Evolutionary conservation across 2,113 vertebrate genomes (phyloP).

Genomic region (Salvelinus sp.): DNA sequence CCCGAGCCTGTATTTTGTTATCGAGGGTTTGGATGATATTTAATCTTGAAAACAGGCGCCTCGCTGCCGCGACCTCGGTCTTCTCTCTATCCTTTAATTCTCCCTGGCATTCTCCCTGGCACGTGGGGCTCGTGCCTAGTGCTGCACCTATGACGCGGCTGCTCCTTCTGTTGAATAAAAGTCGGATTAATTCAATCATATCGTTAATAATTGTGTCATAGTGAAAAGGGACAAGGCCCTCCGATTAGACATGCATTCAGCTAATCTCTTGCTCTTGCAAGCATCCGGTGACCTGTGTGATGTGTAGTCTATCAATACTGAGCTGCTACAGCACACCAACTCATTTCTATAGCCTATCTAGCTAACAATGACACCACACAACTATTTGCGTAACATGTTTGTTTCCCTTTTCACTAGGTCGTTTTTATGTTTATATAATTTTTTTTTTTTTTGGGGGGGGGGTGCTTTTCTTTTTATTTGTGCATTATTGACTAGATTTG

Average conservation of each 20-base stretch:
- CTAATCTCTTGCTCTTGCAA: conserved; percentile 74
- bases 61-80: conserved; percentile 3
- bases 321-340: conserved; percentile 43
- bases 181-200: conserved; percentile 87
- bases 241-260: conserved; percentile 79
- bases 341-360: not conserved
- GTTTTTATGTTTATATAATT: not conserved
- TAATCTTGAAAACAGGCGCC: conserved; percentile 19
- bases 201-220: conserved; percentile 84
- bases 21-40: conserved; percentile 2
- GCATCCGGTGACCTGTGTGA: conserved; percentile 77
- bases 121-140: conserved; percentile 21
- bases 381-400: not conserved
- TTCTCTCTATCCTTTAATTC: conserved; percentile 34
- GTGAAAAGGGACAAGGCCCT: conserved; percentile 79
- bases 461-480: not conserved
- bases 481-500: not conserved
- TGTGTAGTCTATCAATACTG: conserved; percentile 68
- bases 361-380: conserved; percentile 4
- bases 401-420: not conserved
- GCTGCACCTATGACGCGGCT: conserved; percentile 70
- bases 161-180: conserved; percentile 76
- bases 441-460: no score
- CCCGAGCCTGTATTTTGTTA: not conserved
- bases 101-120: not conserved